Base-by-base conservation (phyloP, 2,113 vertebrate genomes). In the Oreotrochilus melanogaster region DNA sequence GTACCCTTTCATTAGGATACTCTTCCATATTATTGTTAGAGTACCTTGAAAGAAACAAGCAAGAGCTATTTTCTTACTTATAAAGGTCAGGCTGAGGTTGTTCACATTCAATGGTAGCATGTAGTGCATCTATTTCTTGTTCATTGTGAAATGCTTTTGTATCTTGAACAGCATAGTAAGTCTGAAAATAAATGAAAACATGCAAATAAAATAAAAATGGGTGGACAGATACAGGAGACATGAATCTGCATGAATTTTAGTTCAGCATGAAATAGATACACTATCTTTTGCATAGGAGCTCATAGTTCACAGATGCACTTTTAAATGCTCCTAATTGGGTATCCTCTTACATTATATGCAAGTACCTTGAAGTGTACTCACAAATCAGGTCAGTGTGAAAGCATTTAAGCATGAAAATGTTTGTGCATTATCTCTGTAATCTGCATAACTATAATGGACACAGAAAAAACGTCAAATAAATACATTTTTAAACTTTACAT, bases 21-120 rank as follows among this genome's bases (percentile, higher is more conserved):
- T 82, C 67, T 62, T 70, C 39, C 7, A 35, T 61, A 30, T 57
- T 73, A 76, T 28, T 84, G 27, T 13, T 51, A 58, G 37, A 11
- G 18, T 60, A 88, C 50, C 19, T 83, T 75, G 78, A 64, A 83
- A 25, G 9, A 90, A 88, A 93, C 3, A 53, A 23, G n/a, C 76
- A 67, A 73, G n/a, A 53, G 74, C 31, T 27, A 53, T 43, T 72
- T 53, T 96, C 99, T 99, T 97, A 99, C 99, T 99, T 99, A 98
- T 99, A 99, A 81, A 99, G 98, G 96, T 99, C 99, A 6, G 99
- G 99, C 94, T 99, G 99, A 13, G 99, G 99, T 96, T 99, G 99
- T 98, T 99, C 99, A 96, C 99, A 99, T 97, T 99, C 99, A 79
- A 99, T 99, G 9, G 99, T 99, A 48, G 99, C 99, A 4, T 99